Conservation (phyloP, 2,888 invertebrate genomes). For the Gymnoscelis rufifasciata region DNA sequence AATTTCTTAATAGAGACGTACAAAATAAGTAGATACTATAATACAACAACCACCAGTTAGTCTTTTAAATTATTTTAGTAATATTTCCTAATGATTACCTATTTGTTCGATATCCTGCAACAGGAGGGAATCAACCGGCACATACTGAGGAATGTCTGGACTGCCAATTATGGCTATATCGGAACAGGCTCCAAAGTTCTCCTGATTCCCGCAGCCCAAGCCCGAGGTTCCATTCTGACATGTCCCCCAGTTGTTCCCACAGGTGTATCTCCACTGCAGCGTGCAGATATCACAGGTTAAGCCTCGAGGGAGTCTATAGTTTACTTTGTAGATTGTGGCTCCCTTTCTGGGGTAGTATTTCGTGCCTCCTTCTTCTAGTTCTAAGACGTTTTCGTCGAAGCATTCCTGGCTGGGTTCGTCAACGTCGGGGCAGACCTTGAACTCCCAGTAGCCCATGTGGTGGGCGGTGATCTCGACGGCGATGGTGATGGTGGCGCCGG, state of each 20-base stretch:
- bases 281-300: slow-evolving; percentile 88
- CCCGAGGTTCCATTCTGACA: slow-evolving; percentile 84
- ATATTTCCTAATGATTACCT: slow-evolving; percentile 19
- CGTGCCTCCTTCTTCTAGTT: slow-evolving; percentile 72
- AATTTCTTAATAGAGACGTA: too few species aligned
- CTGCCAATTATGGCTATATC: slow-evolving; percentile 82
- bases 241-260: slow-evolving; percentile 90
- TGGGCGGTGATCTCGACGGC: slow-evolving; percentile 89
- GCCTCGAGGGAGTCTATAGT: slow-evolving; percentile 78
- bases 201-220: slow-evolving; percentile 91
- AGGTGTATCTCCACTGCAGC: slow-evolving; percentile 91
- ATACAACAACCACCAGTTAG: too few species aligned
- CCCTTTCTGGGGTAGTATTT: slow-evolving; percentile 83
- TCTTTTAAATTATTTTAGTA: too few species aligned
- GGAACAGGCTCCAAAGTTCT: slow-evolving; percentile 89
- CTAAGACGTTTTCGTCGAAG: slow-evolving; percentile 83
- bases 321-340: slow-evolving; percentile 83
- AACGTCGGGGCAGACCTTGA: slow-evolving; percentile 87
- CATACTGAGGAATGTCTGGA: slow-evolving; percentile 3
- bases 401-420: slow-evolving; percentile 84
- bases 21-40: too few species aligned
- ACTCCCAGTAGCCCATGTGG: slow-evolving; percentile 91
- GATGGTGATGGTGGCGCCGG: slow-evolving; percentile 82
- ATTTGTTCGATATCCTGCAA: slow-evolving; percentile 11
- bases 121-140: slow-evolving; percentile 17